Conservation (phyloP, 2,797 vertebrate species). For the Potorous gilbertii region DNA sequence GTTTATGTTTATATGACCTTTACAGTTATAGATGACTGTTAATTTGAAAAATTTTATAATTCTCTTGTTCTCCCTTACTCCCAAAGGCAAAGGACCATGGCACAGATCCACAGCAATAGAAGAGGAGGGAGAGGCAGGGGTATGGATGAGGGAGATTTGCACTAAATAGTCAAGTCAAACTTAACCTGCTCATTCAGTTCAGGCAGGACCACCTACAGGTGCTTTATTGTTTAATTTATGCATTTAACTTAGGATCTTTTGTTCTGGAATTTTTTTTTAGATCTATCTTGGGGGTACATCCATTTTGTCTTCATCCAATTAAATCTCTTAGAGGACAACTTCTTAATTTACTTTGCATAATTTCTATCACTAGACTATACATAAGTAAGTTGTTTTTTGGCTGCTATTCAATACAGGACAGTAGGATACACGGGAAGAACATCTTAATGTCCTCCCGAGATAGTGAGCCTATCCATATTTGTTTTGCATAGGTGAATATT, state of each 20-base stretch:
- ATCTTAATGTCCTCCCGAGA: background rate
- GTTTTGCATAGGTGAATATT: background rate
- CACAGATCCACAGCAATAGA: background rate
- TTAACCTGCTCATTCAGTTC: background rate
- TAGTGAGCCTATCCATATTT: background rate
- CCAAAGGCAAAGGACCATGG: background rate
- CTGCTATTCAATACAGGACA: background rate
- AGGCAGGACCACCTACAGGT: background rate
- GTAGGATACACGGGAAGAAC: background rate
- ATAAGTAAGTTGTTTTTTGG: background rate
- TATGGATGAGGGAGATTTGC: background rate
- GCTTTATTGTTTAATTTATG: background rate
- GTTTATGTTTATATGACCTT: background rate
- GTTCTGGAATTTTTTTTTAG: background rate
- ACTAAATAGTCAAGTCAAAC: background rate
- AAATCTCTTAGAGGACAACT: background rate
- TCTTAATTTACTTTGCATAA: background rate
- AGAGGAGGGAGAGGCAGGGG: background rate
- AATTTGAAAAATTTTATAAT: background rate
- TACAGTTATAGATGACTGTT: background rate
- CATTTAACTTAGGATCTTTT: background rate
- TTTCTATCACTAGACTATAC: background rate
- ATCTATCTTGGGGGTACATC: background rate
- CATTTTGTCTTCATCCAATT: background rate
- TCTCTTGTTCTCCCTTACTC: background rate